Conservation (phyloP, 2,888 invertebrate genomes). For the Dryobotodes eremita region DNA sequence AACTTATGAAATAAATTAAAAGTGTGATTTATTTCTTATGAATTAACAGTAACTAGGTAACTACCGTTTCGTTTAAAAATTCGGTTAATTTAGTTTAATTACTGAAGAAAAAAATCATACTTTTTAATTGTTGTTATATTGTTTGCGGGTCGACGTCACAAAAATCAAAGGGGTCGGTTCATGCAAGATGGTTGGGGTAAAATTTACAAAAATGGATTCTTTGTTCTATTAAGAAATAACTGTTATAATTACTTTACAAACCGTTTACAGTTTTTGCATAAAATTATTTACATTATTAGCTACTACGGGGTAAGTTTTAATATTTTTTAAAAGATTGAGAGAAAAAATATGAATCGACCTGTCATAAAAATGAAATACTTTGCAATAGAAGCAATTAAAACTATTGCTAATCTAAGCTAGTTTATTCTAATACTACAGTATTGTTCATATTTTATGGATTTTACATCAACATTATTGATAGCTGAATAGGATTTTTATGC, state of each 20-base stretch:
- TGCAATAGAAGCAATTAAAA: constrained; percentile 53
- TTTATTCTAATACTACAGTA: constrained; percentile 50
- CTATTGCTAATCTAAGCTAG: constrained; percentile 62
- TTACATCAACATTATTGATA: constrained; percentile 21
- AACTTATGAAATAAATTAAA: constrained; percentile 18
- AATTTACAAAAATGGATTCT: constrained; percentile 6
- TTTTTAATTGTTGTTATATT: background rate
- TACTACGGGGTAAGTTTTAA: constrained; percentile 15
- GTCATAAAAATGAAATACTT: constrained; percentile 27
- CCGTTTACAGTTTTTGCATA: background rate
- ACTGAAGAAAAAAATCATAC: constrained; percentile 30
- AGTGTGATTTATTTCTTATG: constrained; percentile 36
- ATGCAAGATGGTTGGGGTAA: constrained; percentile 39
- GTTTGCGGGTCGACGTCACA: constrained; percentile 48
- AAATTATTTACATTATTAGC: constrained; percentile 6
- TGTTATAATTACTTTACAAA: constrained; percentile 29
- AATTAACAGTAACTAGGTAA: background rate
- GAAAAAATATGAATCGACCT: constrained; percentile 26
- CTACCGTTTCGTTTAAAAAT: background rate
- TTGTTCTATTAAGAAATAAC: constrained; percentile 12
- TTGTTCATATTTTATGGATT: constrained; percentile 17
- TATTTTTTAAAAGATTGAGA: background rate
- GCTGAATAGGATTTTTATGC: constrained; percentile 25
- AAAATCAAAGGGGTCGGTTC: constrained; percentile 48
- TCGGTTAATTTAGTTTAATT: background rate